phyloP scores from a whole-genome alignment of 2,888 invertebrate genomes.

The Siphonodentalium dalli region DNA sequence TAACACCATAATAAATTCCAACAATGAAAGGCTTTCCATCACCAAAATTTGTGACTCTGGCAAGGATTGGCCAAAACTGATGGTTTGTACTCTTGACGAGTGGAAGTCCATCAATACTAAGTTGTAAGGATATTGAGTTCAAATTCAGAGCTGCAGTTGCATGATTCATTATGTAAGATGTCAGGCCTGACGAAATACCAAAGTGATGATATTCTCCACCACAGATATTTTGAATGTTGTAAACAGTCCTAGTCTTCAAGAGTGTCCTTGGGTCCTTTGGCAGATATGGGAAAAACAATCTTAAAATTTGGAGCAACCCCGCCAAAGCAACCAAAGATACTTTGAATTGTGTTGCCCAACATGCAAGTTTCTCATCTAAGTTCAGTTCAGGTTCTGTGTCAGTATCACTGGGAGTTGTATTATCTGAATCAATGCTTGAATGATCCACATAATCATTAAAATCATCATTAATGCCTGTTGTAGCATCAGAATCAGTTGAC shows the following conservation, averaged over 20 bases:
- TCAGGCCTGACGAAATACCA: conserved; percentile 11
- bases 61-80: conserved; percentile 26
- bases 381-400: too few relatives aligned
- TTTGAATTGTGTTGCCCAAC: conserved; percentile 8
- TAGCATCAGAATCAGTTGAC: too few relatives aligned
- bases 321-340: conserved; percentile 4
- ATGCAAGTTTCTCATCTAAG: too few relatives aligned
- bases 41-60: neutral
- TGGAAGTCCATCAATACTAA: conserved; percentile 26
- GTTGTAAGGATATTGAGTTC: neutral
- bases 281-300: conserved; percentile 4
- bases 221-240: conserved; percentile 7
- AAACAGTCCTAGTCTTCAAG: conserved; percentile 7
- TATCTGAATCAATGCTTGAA: too few relatives aligned
- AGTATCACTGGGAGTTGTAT: too few relatives aligned
- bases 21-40: conserved; percentile 20
- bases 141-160: neutral
- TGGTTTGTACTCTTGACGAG: conserved; percentile 16
- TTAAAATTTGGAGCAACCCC: conserved; percentile 6
- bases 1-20: conserved; percentile 19
- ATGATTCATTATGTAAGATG: neutral
- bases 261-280: conserved; percentile 25
- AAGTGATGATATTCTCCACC: conserved; percentile 27
- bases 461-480: too few relatives aligned
- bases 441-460: too few relatives aligned